These are phyloP conservation scores for Drosophila sechellia DNA, from an alignment of 1,140 invertebrate genomes.

Conservation along the genomic window DNA sequence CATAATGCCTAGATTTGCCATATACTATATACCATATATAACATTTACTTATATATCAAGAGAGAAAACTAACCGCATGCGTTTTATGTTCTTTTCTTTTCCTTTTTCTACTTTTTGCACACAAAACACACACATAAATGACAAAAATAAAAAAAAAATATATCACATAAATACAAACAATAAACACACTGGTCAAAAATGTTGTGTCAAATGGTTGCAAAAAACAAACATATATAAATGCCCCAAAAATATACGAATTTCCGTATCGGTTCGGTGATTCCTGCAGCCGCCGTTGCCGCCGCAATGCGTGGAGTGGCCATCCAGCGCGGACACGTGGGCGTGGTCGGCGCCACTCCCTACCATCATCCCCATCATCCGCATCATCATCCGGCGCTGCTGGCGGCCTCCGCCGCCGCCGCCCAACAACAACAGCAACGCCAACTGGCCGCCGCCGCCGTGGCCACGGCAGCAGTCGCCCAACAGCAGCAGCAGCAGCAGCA, in stretches of 20 bases:
- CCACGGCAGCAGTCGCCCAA: slow-evolving; percentile 87
- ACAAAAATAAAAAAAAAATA: slow-evolving; percentile 51
- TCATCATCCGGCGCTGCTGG: slow-evolving; percentile 87
- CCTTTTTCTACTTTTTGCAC: slow-evolving; percentile 82
- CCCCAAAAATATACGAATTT: slow-evolving; percentile 23
- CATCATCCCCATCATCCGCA: slow-evolving; percentile 85
- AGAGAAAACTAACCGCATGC: slow-evolving; percentile 84
- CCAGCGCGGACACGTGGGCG: slow-evolving; percentile 87
- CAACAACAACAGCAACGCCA: slow-evolving; percentile 87
- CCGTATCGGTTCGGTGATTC: slow-evolving; percentile 42
- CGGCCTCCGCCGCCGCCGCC: slow-evolving; percentile 86
- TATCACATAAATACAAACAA: slow-evolving; percentile 44
- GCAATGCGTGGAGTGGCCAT: slow-evolving; percentile 89
- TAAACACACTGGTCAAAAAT: slow-evolving; percentile 67
- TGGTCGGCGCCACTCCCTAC: slow-evolving; percentile 86
- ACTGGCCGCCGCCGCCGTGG: slow-evolving; percentile 87
- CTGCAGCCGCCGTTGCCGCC: slow-evolving; percentile 85
- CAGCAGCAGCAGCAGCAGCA: slow-evolving; percentile 80
- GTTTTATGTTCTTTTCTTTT: slow-evolving; percentile 84
- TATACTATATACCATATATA: slow-evolving; percentile 59
- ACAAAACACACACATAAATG: slow-evolving; percentile 67
- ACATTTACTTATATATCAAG: slow-evolving; percentile 78
- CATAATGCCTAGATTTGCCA: slow-evolving; percentile 77
- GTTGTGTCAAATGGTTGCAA: slow-evolving; percentile 77
- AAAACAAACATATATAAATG: slow-evolving; percentile 34